These are phyloP conservation scores for Manis crassicaudata DNA, from an alignment of 2,797 vertebrate species.

Conservation along the genomic window DNA sequence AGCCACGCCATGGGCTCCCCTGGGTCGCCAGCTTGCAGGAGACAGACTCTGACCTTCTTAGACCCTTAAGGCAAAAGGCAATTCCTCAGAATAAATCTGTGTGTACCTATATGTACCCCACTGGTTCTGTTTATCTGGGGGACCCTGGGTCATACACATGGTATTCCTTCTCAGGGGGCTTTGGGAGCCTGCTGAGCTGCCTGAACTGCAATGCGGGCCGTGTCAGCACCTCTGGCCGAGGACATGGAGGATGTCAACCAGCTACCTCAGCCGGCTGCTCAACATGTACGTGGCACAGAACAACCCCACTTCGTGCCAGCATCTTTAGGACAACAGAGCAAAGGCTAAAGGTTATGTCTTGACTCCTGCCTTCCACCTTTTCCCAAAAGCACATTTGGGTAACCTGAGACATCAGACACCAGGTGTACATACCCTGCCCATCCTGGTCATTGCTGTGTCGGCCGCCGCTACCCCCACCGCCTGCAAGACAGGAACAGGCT, in stretches of 20 bases:
- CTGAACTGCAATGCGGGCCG: background rate
- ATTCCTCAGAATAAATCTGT: background rate
- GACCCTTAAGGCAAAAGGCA: background rate
- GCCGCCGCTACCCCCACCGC: rapidly evolving
- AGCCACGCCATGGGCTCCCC: background rate
- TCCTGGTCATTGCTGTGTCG: rapidly evolving
- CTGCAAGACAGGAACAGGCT: background rate
- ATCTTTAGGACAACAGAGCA: too few relatives aligned
- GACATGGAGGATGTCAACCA: too few relatives aligned
- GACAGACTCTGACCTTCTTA: background rate
- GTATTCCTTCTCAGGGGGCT: background rate
- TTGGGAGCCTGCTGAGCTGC: rapidly evolving
- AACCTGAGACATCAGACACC: rapidly evolving
- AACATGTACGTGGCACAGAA: rapidly evolving
- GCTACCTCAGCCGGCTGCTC: background rate
- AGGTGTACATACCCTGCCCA: background rate
- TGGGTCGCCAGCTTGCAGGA: background rate
- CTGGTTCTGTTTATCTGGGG: background rate
- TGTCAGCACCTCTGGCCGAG: rapidly evolving
- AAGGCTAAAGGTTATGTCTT: rapidly evolving
- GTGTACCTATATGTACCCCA: rapidly evolving
- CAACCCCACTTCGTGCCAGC: rapidly evolving
- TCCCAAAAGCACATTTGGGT: rapidly evolving
- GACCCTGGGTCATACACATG: rapidly evolving
- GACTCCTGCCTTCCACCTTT: rapidly evolving